Evolutionary conservation across 2,888 invertebrate genomes (phyloP).

Genomic region (Apodemia mormo): DNA sequence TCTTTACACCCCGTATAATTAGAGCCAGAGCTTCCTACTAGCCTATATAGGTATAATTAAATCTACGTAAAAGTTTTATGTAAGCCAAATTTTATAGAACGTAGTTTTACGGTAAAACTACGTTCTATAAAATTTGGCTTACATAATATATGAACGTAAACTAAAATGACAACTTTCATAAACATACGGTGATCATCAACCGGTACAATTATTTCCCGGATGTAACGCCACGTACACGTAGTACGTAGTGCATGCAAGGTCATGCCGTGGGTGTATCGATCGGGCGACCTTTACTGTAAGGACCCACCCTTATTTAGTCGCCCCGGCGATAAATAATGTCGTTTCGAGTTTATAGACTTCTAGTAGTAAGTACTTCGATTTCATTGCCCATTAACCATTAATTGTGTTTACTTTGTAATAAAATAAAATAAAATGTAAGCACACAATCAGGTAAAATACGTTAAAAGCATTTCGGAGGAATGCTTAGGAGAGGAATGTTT

Average conservation of each 20-base stretch:
- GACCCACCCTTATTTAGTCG: constrained; percentile 34
- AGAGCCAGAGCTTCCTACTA: no score
- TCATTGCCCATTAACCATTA: not conserved
- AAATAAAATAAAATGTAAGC: not conserved
- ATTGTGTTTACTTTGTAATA: not conserved
- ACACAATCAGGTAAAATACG: not conserved
- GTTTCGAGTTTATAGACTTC: constrained; percentile 2
- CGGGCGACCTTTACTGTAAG: constrained; percentile 43
- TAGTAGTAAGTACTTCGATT: not conserved
- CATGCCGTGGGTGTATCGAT: constrained; percentile 42
- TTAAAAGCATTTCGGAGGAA: not conserved
- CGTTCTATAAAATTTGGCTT: no score
- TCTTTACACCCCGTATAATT: no score
- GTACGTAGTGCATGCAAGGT: constrained; percentile 28
- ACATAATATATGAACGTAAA: no score
- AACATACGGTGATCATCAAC: not conserved
- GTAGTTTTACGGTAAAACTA: no score
- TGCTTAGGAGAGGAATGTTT: no score
- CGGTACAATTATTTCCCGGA: constrained; percentile 29
- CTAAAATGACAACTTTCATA: no score
- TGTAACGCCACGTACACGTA: constrained; percentile 37
- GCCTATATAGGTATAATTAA: no score
- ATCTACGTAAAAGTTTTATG: no score
- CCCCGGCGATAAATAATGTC: not conserved
- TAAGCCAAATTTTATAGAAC: no score